Conservation (phyloP, 1,140 invertebrate genomes). For the Glomeris maerens region DNA sequence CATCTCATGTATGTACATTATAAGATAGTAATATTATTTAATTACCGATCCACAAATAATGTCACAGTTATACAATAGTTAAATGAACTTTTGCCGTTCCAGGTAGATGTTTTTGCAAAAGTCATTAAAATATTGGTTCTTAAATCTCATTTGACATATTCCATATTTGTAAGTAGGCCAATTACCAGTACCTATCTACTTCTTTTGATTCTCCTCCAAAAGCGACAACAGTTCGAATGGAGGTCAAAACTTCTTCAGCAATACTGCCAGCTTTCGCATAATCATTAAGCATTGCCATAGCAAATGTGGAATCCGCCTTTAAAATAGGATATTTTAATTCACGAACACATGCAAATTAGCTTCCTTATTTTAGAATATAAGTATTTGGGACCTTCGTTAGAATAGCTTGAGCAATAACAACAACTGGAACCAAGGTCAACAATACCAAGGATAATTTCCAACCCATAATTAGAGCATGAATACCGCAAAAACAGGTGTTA, state of each 20-base stretch:
- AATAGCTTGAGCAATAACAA: too few species aligned
- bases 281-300: conserved; percentile 56
- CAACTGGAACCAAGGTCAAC: too few species aligned
- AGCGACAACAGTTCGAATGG: conserved; percentile 62
- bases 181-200: conserved; percentile 40
- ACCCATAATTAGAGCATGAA: too few species aligned
- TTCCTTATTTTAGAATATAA: too few species aligned
- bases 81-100: not conserved
- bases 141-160: conserved; percentile 7
- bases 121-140: not conserved
- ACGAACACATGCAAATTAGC: too few species aligned
- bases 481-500: too few species aligned
- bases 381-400: too few species aligned
- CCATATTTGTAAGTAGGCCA: too few species aligned
- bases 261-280: too few species aligned
- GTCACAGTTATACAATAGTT: not conserved
- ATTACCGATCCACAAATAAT: not conserved
- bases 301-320: conserved; percentile 38
- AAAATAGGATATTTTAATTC: too few species aligned
- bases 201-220: conserved; percentile 65
- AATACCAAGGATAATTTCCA: too few species aligned
- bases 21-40: not conserved
- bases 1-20: not conserved
- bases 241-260: conserved; percentile 62
- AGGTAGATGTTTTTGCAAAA: conserved; percentile 2